Base-by-base conservation (phyloP, 2,113 vertebrate species). In the Megaceryle maxima region DNA sequence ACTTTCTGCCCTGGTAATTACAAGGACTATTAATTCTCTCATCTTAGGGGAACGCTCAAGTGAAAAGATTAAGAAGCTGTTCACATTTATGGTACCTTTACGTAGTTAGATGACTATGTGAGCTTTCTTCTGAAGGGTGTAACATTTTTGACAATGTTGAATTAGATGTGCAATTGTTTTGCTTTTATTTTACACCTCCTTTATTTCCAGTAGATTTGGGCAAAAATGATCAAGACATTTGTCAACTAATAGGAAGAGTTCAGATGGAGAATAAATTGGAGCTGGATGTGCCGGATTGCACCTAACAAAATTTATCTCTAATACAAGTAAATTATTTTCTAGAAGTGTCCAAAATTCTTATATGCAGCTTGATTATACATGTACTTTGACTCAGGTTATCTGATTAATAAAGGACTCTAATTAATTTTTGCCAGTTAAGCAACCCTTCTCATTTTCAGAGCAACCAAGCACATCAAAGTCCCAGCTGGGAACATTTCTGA, bases 401-500 rank as follows among this genome's bases (percentile, higher is more conserved):
- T 80, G 72, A 57, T 85, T 83, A 83, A 43, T 57, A 91, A 94
- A 78, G 21, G 25, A 48, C 7, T 72, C 22, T 31, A 83, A 46
- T 76, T 87, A 3, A n/a, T 69, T 90, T 96, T 79, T 92, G 41
- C 24, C 64, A 33, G 46, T 87, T 86, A 83, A 87, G 15, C 87
- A 73, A 85, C 70, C 18, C 13, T 92, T 19, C 44, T 90, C 25
- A 80, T 93, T 95, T 91, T 96, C 57, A 76, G 46, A 91, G 63
- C 82, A 89, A 57, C n/a, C 44, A 50, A 74, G 72, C 59, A 73
- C 43, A 83, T 91, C 75, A 50, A 56, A 83, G 50, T 91, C 75
- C 62, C 82, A 83, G 39, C 17, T 74, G 78, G 81, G 82, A 93
- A 72, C 55, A 51, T 95, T 96, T 94, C 93, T 83, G 82, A 94